phyloP scores from a whole-genome alignment of 2,797 vertebrate genomes.

The Cuniculus paca region DNA sequence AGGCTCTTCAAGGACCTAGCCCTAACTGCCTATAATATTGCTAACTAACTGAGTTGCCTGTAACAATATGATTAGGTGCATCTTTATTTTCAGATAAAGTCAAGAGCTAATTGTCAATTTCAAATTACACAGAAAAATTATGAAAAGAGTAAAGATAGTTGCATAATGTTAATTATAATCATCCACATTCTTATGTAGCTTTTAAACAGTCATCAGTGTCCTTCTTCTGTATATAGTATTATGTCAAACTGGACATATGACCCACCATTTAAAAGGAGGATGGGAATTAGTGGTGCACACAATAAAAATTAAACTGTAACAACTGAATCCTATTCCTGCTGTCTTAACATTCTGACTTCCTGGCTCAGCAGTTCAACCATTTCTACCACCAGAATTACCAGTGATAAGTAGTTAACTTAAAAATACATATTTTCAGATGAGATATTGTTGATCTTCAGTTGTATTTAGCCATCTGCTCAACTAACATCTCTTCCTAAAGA shows the following conservation, averaged over 20 bases:
- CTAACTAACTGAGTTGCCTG: too few relatives aligned
- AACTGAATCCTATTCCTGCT: not conserved
- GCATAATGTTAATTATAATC: not conserved
- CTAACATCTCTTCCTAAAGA: not conserved
- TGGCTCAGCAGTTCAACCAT: not conserved
- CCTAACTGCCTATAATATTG: too few relatives aligned
- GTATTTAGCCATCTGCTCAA: not conserved
- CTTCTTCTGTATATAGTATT: not conserved
- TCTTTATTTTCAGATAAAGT: conserved; percentile 11
- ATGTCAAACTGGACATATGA: not conserved
- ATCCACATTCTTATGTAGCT: not conserved
- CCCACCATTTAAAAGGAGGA: not conserved
- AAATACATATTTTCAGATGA: not conserved
- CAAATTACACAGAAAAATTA: not conserved
- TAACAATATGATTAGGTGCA: not conserved
- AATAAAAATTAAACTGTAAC: not conserved
- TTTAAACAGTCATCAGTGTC: not conserved
- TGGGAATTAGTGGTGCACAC: not conserved
- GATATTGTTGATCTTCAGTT: not conserved
- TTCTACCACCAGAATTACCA: not conserved
- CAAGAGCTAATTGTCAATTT: not conserved
- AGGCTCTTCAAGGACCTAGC: too few relatives aligned
- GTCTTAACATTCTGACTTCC: not conserved
- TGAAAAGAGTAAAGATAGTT: not conserved
- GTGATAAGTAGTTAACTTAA: not conserved